phyloP scores from a whole-genome alignment of 2,113 vertebrate species.

The Kryptolebias marmoratus region DNA sequence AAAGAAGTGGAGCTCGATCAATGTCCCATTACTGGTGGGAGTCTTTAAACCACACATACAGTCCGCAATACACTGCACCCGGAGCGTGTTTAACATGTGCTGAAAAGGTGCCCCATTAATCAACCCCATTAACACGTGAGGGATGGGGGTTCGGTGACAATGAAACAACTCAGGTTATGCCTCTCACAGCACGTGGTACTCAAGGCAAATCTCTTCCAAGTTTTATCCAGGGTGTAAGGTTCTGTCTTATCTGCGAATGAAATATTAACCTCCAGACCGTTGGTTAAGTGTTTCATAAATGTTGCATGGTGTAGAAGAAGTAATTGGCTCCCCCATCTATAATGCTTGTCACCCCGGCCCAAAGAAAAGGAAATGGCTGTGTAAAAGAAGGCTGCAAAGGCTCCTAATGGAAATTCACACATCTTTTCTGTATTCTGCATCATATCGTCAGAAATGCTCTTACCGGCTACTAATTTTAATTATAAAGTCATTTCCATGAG shows the following conservation, averaged over 20 bases:
- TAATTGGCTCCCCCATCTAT: constrained; percentile 76
- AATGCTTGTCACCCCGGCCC: constrained; percentile 66
- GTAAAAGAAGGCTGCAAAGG: constrained; percentile 26
- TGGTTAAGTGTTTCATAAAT: constrained; percentile 80
- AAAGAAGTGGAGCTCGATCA: constrained; percentile 49
- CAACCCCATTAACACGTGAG: constrained; percentile 30
- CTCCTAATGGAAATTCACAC: constrained; percentile 51
- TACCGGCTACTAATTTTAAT: constrained; percentile 39
- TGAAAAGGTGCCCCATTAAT: constrained; percentile 51
- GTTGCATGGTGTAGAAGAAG: constrained; percentile 74
- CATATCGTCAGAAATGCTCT: constrained; percentile 32
- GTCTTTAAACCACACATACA: constrained; percentile 56
- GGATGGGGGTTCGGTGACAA: constrained; percentile 31
- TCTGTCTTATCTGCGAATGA: constrained; percentile 72
- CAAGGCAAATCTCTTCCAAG: constrained; percentile 58
- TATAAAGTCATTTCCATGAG: constrained; percentile 32
- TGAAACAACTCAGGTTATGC: constrained; percentile 42
- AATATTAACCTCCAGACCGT: constrained; percentile 77
- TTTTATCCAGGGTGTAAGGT: constrained; percentile 56
- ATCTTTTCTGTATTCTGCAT: constrained; percentile 41
- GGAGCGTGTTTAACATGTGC: constrained; percentile 29
- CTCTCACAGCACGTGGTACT: constrained; percentile 42
- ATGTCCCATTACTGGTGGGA: constrained; percentile 48
- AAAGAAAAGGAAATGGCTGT: constrained; percentile 39
- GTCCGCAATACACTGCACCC: constrained; percentile 36